phyloP scores from a whole-genome alignment of 2,113 vertebrate species.

The Dipodomys stephensi region DNA sequence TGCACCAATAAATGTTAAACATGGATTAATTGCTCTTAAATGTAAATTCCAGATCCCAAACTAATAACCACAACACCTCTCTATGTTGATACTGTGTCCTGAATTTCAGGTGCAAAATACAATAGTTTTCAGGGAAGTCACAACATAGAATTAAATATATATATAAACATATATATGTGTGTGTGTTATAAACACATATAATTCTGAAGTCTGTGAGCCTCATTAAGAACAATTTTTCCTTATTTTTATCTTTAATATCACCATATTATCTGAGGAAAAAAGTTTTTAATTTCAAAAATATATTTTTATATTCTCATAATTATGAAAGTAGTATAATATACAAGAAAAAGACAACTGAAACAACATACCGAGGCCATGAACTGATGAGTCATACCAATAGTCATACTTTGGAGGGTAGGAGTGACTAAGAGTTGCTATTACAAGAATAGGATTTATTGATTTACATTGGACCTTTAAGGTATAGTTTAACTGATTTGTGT shows the following conservation, averaged over 20 bases:
- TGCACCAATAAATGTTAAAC: neutral
- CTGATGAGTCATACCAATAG: too few relatives aligned
- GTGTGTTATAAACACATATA: too few relatives aligned
- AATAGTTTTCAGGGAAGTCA: neutral
- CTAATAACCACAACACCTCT: neutral
- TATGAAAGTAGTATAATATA: neutral
- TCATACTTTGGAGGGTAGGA: too few relatives aligned
- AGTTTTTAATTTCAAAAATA: neutral
- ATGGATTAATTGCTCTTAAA: neutral
- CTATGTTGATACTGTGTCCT: neutral
- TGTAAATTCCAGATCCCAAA: neutral
- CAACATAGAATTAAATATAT: neutral
- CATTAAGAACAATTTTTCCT: neutral
- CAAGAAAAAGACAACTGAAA: neutral
- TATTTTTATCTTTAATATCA: neutral
- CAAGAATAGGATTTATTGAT: too few relatives aligned
- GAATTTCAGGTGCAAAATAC: neutral
- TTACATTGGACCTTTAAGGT: too few relatives aligned
- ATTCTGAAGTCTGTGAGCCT: neutral
- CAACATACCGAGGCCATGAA: too few relatives aligned
- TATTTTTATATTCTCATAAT: neutral
- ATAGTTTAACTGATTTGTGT: too few relatives aligned
- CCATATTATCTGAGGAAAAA: neutral
- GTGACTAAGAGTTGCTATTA: too few relatives aligned
- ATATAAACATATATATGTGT: too few relatives aligned